phyloP scores from a whole-genome alignment of 2,888 invertebrate genomes.

The Itoplectis maculator region DNA sequence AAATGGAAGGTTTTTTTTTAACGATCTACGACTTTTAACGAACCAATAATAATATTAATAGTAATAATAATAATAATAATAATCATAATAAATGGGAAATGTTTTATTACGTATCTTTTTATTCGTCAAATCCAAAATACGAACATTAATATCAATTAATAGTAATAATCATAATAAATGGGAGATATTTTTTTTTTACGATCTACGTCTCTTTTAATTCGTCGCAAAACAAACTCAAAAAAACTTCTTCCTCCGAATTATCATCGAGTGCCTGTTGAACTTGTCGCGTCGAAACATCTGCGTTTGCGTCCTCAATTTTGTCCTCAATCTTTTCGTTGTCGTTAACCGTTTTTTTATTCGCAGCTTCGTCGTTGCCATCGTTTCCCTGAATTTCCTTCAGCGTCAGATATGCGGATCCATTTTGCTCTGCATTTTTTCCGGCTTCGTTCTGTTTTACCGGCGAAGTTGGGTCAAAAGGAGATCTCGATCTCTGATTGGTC shows the following conservation, averaged over 20 bases:
- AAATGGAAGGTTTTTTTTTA: too few relatives aligned
- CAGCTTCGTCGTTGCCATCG: background rate
- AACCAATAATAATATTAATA: too few relatives aligned
- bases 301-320: background rate
- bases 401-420: slow-evolving; percentile 41
- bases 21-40: too few relatives aligned
- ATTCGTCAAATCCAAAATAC: too few relatives aligned
- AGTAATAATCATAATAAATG: too few relatives aligned
- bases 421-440: too few relatives aligned
- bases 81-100: slow-evolving; percentile 43
- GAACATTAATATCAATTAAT: too few relatives aligned
- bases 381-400: slow-evolving; percentile 52
- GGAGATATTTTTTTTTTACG: too few relatives aligned
- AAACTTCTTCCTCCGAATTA: slow-evolving; percentile 63
- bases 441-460: too few relatives aligned
- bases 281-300: background rate
- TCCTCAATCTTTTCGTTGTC: slow-evolving; percentile 33
- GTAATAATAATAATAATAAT: too few relatives aligned
- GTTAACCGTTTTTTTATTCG: background rate
- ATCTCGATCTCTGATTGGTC: background rate
- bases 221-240: slow-evolving; percentile 67
- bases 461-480: too few relatives aligned
- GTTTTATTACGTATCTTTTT: slow-evolving; percentile 48
- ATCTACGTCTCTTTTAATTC: too few relatives aligned
- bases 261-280: slow-evolving; percentile 29